Conservation (phyloP, 2,888 invertebrate species). For the Dryobota labecula region DNA sequence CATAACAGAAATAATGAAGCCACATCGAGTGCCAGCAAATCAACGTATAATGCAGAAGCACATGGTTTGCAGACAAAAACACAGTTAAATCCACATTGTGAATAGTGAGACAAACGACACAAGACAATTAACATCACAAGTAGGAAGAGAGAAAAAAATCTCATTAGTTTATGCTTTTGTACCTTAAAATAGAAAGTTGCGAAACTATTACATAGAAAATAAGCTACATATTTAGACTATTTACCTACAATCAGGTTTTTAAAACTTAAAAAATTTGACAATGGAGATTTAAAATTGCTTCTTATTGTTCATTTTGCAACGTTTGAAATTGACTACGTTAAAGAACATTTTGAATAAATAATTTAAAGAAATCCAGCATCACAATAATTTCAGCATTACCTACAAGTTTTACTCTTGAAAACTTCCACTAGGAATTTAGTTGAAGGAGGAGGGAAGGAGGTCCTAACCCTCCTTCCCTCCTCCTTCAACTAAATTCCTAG, state of each 20-base stretch:
- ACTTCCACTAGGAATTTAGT: too few relatives aligned
- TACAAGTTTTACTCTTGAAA: conserved; percentile 8
- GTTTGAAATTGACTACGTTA: background rate
- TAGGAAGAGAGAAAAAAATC: conserved; percentile 66
- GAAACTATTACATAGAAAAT: background rate
- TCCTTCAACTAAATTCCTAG: too few relatives aligned
- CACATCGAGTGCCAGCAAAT: conserved; percentile 77
- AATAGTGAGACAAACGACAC: conserved; percentile 74
- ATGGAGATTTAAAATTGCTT: background rate
- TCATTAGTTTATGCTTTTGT: conserved; percentile 44
- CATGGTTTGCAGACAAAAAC: conserved; percentile 77
- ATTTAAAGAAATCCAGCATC: background rate
- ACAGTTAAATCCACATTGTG: conserved; percentile 81
- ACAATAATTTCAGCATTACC: background rate
- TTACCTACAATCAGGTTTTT: too few relatives aligned
- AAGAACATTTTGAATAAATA: background rate
- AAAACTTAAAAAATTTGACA: background rate
- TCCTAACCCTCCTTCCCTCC: too few relatives aligned
- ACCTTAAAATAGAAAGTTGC: conserved; percentile 3
- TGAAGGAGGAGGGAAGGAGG: too few relatives aligned
- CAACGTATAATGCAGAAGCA: conserved; percentile 58
- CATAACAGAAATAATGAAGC: conserved; percentile 68
- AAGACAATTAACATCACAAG: conserved; percentile 87
- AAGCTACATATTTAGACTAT: background rate
- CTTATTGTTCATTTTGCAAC: background rate